These are phyloP conservation scores for Stramonita haemastoma DNA, from an alignment of 2,888 invertebrate species.

Conservation along the genomic window DNA sequence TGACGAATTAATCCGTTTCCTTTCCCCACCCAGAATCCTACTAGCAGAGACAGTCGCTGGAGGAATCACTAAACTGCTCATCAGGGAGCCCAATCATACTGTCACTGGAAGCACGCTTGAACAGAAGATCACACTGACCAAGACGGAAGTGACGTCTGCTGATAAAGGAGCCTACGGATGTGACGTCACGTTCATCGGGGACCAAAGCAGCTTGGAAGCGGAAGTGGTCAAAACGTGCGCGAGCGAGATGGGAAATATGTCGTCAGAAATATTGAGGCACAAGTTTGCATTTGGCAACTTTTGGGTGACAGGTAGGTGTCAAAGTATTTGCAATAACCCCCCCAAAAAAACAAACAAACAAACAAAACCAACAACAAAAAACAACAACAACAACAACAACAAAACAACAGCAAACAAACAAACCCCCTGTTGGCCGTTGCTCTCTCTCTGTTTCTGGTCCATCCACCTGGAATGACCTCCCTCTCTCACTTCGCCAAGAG, in stretches of 20 bases:
- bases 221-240: neutral
- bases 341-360: no score
- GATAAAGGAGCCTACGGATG: neutral
- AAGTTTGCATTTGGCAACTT: neutral
- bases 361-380: no score
- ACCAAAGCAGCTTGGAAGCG: neutral
- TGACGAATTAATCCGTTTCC: no score
- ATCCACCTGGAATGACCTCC: no score
- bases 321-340: no score
- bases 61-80: neutral
- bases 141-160: neutral
- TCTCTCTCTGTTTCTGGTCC: no score
- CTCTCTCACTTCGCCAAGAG: no score
- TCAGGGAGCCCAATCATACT: neutral
- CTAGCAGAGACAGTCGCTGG: neutral
- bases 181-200: constrained; percentile 4
- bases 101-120: neutral
- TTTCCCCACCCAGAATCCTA: neutral
- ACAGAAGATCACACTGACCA: neutral
- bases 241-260: neutral
- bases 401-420: no score
- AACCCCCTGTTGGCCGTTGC: no score
- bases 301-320: neutral
- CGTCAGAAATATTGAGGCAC: neutral
- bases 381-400: no score